These are phyloP conservation scores for Seriola quinqueradiata DNA, from an alignment of 2,113 vertebrate genomes.

Conservation along the genomic window DNA sequence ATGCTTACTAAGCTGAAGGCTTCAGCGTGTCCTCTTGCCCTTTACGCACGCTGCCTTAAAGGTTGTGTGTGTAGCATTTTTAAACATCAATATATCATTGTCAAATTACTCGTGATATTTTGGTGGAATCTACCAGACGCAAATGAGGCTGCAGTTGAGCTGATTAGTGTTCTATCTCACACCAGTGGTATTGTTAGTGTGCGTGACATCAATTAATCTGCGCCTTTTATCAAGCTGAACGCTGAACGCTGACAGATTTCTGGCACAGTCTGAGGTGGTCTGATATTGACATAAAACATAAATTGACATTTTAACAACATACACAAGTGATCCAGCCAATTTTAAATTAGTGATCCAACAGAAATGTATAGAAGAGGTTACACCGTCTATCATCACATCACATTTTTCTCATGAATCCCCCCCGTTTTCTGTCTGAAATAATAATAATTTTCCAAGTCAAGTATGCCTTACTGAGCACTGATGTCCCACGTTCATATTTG, in stretches of 20 bases:
- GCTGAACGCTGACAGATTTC: constrained; percentile 22
- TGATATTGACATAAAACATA: constrained; percentile 34
- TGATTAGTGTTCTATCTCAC: constrained; percentile 42
- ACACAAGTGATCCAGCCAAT: background rate
- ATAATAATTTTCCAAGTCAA: background rate
- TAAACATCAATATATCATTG: constrained; percentile 44
- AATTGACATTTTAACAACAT: constrained; percentile 32
- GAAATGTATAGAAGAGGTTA: background rate
- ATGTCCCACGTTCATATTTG: background rate
- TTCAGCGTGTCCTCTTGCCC: constrained; percentile 11
- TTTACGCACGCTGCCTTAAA: constrained; percentile 11
- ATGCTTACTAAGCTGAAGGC: constrained; percentile 19
- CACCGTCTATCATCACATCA: background rate
- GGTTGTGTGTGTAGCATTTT: constrained; percentile 18
- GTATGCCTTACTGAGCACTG: background rate
- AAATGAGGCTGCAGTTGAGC: constrained; percentile 50
- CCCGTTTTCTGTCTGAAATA: background rate
- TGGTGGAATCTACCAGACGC: constrained; percentile 33
- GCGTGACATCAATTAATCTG: constrained; percentile 58
- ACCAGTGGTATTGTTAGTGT: constrained; percentile 39
- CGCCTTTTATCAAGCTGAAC: constrained; percentile 45
- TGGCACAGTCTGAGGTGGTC: constrained; percentile 29
- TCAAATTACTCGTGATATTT: constrained; percentile 49
- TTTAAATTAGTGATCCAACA: constrained; percentile 6
- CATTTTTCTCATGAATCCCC: background rate